A percentile compares a stretch with the other conserved stretches of the same genome.
phyloP scores from a whole-genome alignment of 2,797 vertebrate species.

The Lepilemur ruficaudatus region DNA sequence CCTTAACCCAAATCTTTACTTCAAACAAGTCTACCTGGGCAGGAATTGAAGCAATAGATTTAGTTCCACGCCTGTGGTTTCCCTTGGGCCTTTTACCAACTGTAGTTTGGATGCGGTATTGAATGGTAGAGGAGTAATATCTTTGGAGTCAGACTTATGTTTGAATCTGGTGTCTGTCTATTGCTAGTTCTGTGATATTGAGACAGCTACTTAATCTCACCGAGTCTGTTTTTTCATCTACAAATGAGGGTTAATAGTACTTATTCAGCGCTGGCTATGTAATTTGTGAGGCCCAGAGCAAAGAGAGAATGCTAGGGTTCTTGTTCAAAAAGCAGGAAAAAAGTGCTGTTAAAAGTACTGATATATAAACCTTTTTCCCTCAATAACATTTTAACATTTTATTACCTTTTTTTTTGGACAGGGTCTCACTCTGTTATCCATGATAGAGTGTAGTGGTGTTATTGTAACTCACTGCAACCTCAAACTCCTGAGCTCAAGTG shows the following conservation, averaged over 20 bases:
- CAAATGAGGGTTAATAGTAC: neutral
- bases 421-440: no score
- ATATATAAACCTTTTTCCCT: neutral
- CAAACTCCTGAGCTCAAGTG: no score
- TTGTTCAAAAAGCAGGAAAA: neutral
- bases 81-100: neutral
- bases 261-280: neutral
- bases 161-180: neutral
- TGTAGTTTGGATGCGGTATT: neutral
- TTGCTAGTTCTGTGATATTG: neutral
- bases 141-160: neutral
- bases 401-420: neutral
- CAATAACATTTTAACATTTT: slow-evolving; percentile 24
- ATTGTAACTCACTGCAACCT: no score
- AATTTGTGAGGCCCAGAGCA: neutral
- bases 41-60: neutral
- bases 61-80: neutral
- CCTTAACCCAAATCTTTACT: neutral
- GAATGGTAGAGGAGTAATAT: neutral
- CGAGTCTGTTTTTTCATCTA: neutral
- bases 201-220: slow-evolving; percentile 20
- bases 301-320: neutral
- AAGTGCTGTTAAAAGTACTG: neutral
- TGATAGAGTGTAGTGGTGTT: no score
- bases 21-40: neutral